Conservation (phyloP, 2,113 vertebrate genomes). For the Bungarus multicinctus region DNA sequence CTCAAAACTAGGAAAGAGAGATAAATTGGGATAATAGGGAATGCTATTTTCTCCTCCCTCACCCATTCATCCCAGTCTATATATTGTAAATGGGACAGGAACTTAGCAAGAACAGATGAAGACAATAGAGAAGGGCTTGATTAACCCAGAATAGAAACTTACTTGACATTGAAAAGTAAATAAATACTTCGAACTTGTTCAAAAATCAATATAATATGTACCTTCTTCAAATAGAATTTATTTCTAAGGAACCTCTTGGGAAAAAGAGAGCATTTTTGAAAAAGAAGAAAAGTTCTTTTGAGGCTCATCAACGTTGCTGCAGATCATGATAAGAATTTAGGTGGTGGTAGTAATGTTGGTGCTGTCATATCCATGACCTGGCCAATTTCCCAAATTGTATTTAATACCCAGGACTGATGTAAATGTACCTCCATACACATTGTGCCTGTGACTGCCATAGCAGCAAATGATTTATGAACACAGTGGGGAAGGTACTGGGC, state of each 20-base stretch:
- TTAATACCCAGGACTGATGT: not conserved
- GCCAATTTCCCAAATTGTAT: not conserved
- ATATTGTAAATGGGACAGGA: not conserved
- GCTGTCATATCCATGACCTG: not conserved
- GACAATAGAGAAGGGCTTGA: not conserved
- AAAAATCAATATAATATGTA: not conserved
- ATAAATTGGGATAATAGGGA: not conserved
- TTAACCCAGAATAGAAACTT: not conserved
- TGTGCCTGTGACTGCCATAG: not conserved
- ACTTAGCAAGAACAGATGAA: not conserved
- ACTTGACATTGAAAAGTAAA: not conserved
- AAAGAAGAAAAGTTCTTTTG: not conserved
- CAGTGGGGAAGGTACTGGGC: not conserved
- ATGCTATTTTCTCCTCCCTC: not conserved
- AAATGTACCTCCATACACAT: not conserved
- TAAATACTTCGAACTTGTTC: not conserved
- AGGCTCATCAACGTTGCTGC: not conserved
- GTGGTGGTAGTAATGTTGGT: not conserved
- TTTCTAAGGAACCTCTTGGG: not conserved
- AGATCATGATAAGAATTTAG: not conserved
- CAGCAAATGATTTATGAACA: not conserved
- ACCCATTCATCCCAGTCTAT: not conserved
- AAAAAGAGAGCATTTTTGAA: not conserved
- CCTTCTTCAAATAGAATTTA: not conserved
- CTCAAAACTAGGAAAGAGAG: not conserved